Evolutionary conservation across 2,888 invertebrate species (phyloP).

Genomic region (Bombyx huttoni): DNA sequence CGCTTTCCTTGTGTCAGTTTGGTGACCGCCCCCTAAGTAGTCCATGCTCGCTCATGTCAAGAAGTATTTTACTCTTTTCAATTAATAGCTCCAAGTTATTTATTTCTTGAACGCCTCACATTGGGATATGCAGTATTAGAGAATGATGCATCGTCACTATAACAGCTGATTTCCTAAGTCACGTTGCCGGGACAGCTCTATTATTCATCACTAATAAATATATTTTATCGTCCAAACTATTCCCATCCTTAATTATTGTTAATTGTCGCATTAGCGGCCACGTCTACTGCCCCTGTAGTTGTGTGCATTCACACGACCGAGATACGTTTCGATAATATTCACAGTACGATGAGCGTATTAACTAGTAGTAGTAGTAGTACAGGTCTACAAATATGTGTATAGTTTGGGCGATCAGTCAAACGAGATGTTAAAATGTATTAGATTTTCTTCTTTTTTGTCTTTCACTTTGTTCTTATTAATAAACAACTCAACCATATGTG

Average conservation of each 20-base stretch:
- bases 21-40: conserved; percentile 71
- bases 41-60: conserved; percentile 70
- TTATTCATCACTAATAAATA: conserved; percentile 68
- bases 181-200: conserved; percentile 69
- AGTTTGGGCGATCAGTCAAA: conserved; percentile 62
- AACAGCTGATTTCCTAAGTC: conserved; percentile 69
- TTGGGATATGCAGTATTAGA: conserved; percentile 71
- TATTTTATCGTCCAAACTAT: conserved; percentile 59
- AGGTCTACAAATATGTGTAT: conserved; percentile 20
- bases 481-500: conserved; percentile 53
- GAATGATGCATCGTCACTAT: conserved; percentile 71
- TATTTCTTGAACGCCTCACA: conserved; percentile 66
- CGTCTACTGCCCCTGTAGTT: not conserved
- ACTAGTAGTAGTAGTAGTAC: not conserved
- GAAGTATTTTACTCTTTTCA: conserved; percentile 61
- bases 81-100: conserved; percentile 64
- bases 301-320: not conserved
- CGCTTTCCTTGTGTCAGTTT: conserved; percentile 75
- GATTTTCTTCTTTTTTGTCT: conserved; percentile 42
- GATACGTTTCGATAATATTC: not conserved
- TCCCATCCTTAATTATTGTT: conserved; percentile 9
- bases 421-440: conserved; percentile 48
- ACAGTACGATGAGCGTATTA: not conserved
- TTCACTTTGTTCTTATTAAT: conserved; percentile 43
- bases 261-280: not conserved